Conservation (phyloP, 2,888 invertebrate genomes). For the Agonopterix arenella region DNA sequence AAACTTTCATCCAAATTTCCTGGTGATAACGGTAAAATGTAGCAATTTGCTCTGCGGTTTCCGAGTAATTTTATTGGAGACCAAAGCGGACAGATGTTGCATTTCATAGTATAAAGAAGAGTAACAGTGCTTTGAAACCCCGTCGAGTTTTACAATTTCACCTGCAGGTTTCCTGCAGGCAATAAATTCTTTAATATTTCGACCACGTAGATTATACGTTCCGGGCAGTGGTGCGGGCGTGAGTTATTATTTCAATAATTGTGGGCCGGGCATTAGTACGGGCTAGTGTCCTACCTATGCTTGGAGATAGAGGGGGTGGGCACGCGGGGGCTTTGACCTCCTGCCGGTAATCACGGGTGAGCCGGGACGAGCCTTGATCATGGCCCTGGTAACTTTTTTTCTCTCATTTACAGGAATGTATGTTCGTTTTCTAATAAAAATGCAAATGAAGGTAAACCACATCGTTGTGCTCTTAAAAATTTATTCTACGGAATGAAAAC, state of each 20-base stretch:
- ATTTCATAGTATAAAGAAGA: too few relatives aligned
- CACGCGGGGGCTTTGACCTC: constrained; percentile 42
- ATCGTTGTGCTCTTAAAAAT: neutral
- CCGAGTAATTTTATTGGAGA: too few relatives aligned
- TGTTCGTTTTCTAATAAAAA: too few relatives aligned
- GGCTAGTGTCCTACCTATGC: constrained; percentile 16
- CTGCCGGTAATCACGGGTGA: constrained; percentile 43
- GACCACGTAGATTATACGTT: constrained; percentile 8
- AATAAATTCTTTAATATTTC: constrained; percentile 14
- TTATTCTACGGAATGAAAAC: constrained; percentile 2
- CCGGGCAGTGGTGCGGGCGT: constrained; percentile 1
- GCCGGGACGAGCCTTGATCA: constrained; percentile 3
- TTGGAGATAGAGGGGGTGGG: constrained; percentile 16
- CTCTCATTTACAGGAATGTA: neutral
- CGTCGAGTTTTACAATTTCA: neutral
- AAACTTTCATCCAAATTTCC: too few relatives aligned
- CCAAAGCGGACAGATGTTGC: too few relatives aligned
- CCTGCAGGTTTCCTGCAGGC: constrained; percentile 6
- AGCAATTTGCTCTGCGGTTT: too few relatives aligned
- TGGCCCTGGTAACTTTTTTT: neutral
- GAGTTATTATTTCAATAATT: constrained; percentile 20
- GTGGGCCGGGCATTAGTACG: constrained; percentile 18
- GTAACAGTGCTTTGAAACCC: too few relatives aligned
- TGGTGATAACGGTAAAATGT: too few relatives aligned
- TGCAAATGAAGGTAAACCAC: neutral